phyloP scores from a whole-genome alignment of 2,113 vertebrate species.

The Butorides virescens region DNA sequence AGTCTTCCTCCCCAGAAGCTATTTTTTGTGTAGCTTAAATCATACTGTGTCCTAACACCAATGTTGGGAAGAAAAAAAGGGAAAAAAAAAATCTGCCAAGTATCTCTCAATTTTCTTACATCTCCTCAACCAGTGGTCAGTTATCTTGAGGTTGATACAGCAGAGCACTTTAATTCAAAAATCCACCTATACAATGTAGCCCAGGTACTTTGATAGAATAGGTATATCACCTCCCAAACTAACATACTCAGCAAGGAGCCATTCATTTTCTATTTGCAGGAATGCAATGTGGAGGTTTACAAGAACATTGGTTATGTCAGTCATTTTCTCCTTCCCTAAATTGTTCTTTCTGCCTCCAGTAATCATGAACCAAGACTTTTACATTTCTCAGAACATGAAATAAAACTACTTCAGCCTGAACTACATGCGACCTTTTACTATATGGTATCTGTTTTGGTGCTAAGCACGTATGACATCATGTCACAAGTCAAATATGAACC shows the following conservation, averaged over 20 bases:
- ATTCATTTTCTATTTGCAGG: conserved; percentile 19
- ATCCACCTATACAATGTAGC: neutral
- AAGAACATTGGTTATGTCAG: conserved; percentile 22
- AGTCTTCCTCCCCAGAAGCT: neutral
- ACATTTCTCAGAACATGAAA: neutral
- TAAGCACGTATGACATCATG: conserved; percentile 63
- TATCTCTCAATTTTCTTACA: neutral
- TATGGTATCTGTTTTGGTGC: conserved; percentile 26
- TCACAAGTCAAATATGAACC: conserved; percentile 50
- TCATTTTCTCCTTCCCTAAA: conserved; percentile 43
- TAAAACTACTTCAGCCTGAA: conserved; percentile 61
- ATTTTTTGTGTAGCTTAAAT: neutral
- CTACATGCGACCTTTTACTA: conserved; percentile 23
- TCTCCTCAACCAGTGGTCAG: neutral
- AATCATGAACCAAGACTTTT: conserved; percentile 12
- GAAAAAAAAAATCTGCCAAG: neutral
- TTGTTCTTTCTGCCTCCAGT: conserved; percentile 21
- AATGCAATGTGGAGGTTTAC: conserved; percentile 16
- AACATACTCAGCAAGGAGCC: neutral
- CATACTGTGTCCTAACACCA: neutral
- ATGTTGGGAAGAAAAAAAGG: too few relatives aligned
- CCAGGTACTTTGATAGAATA: neutral
- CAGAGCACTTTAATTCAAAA: neutral
- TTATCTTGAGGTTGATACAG: neutral
- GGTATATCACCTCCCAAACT: neutral